Base-by-base conservation (phyloP, 1,140 invertebrate species). In the Papilio polyxenes region DNA sequence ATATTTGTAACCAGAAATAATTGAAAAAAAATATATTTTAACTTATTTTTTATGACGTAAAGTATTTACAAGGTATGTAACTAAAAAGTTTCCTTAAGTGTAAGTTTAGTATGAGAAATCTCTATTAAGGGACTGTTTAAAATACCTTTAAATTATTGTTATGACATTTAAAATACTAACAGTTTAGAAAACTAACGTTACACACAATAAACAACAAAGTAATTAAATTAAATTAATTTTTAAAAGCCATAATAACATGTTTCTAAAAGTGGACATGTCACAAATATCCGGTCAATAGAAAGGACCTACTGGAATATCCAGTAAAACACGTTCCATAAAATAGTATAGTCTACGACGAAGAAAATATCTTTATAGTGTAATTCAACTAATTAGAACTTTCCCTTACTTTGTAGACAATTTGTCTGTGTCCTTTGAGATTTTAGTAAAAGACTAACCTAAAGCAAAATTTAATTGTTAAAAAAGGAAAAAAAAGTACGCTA, bases 301-400 rank as follows among this genome's bases (percentile, higher is more conserved):
- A 69, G 65, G 65, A 69, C 23, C 65, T 37, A 69, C 65, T 37
- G 6, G 23, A 31, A 23, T 37, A 69, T 37, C 23, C 2, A 37
- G 65, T 69, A 37, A 31, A 69, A 37, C 65, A 37, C 65, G 65
- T 69, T 69, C 37, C 13, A 37, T 37, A 65, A n/a, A 65, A 65
- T 59, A 59, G 15, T 59, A 4, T 65, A 69, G 10, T 13, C 65
- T 5, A 37, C 31, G 23, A 23, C 10, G n/a, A 23, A 62, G 59
- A 9, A 62, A 62, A 62, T 17, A 62, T 6, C 17, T 31, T 37
- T 69, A 37, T 37, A 11, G 37, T 56, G 0, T 17, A 56, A 17
- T 17, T 37, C 0, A 65, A 31, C 31, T 31, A 65, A 65, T 65
- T 65, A 7, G 23, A 37, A 15, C 11, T 65, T 65, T 65, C 20